Conservation (phyloP, 2,888 invertebrate genomes). For the Erebia palarica region DNA sequence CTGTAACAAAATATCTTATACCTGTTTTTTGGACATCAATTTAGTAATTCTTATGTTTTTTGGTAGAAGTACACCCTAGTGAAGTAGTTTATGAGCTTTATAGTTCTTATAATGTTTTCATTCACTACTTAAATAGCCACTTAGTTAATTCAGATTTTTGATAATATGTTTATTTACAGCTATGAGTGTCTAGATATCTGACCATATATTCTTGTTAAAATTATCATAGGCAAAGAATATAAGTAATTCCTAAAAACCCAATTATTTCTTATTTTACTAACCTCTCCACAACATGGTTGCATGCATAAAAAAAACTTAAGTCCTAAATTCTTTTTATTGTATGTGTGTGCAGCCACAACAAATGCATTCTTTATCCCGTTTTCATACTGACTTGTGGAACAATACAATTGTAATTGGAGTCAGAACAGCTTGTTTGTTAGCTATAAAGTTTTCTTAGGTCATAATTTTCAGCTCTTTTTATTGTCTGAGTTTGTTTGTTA, state of each 20-base stretch:
- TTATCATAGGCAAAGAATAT: too few species aligned
- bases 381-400: neutral
- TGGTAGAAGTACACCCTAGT: neutral
- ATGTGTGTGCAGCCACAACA: neutral
- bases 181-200: too few species aligned
- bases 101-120: too few species aligned
- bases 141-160: too few species aligned
- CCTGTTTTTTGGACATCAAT: constrained; percentile 7
- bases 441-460: neutral
- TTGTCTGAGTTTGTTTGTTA: too few species aligned
- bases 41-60: neutral
- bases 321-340: neutral
- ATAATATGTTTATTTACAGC: too few species aligned
- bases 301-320: neutral
- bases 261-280: too few species aligned
- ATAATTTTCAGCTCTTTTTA: too few species aligned
- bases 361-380: constrained; percentile 4
- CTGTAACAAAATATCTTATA: neutral
- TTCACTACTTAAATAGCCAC: too few species aligned
- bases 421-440: neutral
- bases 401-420: neutral
- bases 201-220: too few species aligned
- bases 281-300: too few species aligned
- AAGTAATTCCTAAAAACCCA: too few species aligned
- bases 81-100: neutral